phyloP scores from a whole-genome alignment of 2,888 invertebrate genomes.

The Salpingus planirostris region DNA sequence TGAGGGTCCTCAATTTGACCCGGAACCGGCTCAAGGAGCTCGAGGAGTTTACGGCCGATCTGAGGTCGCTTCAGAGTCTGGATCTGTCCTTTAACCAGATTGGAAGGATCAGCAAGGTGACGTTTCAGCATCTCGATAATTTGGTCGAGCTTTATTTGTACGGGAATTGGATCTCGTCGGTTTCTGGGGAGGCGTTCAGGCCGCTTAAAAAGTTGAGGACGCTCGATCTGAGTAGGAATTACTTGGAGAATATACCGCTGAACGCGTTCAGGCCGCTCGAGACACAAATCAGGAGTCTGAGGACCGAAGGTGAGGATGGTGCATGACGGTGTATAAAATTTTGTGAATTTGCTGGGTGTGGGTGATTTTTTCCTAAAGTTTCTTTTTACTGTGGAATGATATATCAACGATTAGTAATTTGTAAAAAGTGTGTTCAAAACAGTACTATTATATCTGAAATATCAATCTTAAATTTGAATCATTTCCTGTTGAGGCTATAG shows the following conservation, averaged over 20 bases:
- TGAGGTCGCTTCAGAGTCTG: constrained; percentile 67
- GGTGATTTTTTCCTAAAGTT: too few species aligned
- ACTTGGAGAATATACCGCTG: constrained; percentile 69
- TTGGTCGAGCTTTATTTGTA: constrained; percentile 69
- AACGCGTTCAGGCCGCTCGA: constrained; percentile 71
- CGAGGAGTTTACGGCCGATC: constrained; percentile 71
- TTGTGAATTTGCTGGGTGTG: too few species aligned
- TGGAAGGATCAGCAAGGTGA: constrained; percentile 63
- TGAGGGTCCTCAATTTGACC: constrained; percentile 71
- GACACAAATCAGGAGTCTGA: constrained; percentile 68
- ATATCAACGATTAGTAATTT: too few species aligned
- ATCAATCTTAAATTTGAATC: too few species aligned
- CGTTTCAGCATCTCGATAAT: constrained; percentile 68
- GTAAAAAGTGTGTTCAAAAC: too few species aligned
- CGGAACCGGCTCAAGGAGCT: constrained; percentile 73
- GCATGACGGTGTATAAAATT: too few species aligned
- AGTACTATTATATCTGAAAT: too few species aligned
- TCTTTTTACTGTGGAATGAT: too few species aligned
- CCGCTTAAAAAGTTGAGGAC: constrained; percentile 65
- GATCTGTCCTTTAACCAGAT: constrained; percentile 80
- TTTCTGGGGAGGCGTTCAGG: constrained; percentile 70
- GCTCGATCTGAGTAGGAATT: constrained; percentile 75
- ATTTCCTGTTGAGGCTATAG: too few species aligned
- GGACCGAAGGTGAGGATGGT: constrained; percentile 76
- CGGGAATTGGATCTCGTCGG: constrained; percentile 72